Percentiles rank a stretch among this genome's conserved stretches.
Evolutionary conservation across 2,113 vertebrate species (phyloP).

Genomic region (Oostethus manadensis): DNA sequence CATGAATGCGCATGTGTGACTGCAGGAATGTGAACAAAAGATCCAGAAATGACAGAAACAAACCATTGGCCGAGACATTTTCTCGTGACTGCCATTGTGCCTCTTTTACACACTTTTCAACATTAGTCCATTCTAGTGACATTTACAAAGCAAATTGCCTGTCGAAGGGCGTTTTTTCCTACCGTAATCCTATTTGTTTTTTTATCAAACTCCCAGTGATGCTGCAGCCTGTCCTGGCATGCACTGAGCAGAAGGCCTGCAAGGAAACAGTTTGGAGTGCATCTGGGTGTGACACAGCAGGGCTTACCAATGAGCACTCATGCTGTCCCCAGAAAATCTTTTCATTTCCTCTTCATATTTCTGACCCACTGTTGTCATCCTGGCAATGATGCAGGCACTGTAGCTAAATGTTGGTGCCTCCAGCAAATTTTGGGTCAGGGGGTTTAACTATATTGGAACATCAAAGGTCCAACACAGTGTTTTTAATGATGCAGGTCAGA

Average conservation of each 20-base stretch:
- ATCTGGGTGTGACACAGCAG: constrained; percentile 39
- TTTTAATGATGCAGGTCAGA: no score
- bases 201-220: constrained; percentile 29
- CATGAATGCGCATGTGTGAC: background rate
- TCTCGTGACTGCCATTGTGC: constrained; percentile 5
- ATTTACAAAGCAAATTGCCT: constrained; percentile 10
- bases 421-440: no score
- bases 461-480: no score
- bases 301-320: constrained; percentile 36
- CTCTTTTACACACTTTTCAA: constrained; percentile 6
- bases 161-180: constrained; percentile 13
- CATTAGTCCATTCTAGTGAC: background rate
- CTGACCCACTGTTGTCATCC: no score
- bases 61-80: background rate
- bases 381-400: no score
- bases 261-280: constrained; percentile 28
- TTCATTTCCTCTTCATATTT: constrained; percentile 10
- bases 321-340: constrained; percentile 38
- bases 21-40: background rate
- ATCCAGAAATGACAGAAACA: background rate
- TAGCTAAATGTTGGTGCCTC: no score
- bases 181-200: constrained; percentile 28
- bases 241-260: constrained; percentile 41
- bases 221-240: constrained; percentile 25
- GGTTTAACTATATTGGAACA: no score